Conservation (phyloP, 2,797 vertebrate species). For the Capromys pilorides region DNA sequence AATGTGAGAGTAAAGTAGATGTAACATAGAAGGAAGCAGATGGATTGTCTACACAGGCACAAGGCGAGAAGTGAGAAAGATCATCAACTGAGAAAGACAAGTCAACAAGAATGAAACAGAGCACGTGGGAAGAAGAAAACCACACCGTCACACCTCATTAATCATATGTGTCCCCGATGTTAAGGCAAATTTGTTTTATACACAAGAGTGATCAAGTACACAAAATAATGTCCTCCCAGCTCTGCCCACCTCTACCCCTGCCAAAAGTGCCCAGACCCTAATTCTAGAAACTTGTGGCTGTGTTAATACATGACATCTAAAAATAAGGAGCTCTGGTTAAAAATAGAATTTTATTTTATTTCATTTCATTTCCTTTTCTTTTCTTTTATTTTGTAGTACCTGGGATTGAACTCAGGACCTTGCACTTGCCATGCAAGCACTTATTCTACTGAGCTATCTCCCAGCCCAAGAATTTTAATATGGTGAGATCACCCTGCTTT, state of each 20-base stretch:
- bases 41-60: neutral
- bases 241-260: rapidly evolving
- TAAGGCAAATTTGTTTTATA: neutral
- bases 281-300: neutral
- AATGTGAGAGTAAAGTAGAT: neutral
- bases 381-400: too few species aligned
- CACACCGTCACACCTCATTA: neutral
- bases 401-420: too few species aligned
- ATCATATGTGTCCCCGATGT: neutral
- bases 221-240: neutral
- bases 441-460: too few species aligned
- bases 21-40: rapidly evolving
- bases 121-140: neutral
- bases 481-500: neutral
- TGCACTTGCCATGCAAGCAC: too few species aligned
- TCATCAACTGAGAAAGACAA: neutral
- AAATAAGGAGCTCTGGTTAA: neutral
- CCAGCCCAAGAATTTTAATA: neutral
- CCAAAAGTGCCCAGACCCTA: neutral
- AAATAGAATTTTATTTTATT: too few species aligned
- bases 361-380: too few species aligned
- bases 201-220: neutral
- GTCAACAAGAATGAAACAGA: neutral
- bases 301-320: neutral
- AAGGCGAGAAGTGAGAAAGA: neutral